These are phyloP conservation scores for Dendropsophus ebraccatus DNA, from an alignment of 2,113 vertebrate genomes.

Conservation along the genomic window DNA sequence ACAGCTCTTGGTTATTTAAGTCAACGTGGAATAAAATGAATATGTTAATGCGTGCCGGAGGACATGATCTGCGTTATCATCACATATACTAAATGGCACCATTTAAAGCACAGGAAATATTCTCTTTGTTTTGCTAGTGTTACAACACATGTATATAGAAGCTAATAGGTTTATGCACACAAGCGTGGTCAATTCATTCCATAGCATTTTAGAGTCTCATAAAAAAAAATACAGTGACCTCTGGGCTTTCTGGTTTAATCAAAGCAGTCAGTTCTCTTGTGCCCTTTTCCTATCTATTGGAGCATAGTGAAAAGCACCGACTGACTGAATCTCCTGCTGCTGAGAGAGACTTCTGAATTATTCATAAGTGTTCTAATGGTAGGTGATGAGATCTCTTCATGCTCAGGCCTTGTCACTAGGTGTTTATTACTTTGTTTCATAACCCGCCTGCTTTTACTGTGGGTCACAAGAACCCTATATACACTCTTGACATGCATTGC, in stretches of 20 bases:
- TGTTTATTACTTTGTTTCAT: constrained; percentile 82
- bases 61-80: constrained; percentile 40
- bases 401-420: constrained; percentile 74
- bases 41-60: constrained; percentile 36
- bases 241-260: constrained; percentile 59
- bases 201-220: constrained; percentile 26
- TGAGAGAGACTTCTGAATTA: constrained; percentile 77
- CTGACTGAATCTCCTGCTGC: constrained; percentile 66
- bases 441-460: constrained; percentile 71
- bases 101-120: neutral
- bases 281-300: constrained; percentile 57
- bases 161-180: constrained; percentile 26
- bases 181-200: constrained; percentile 33
- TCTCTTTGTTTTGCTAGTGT: neutral
- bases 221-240: constrained; percentile 44
- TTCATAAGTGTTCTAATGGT: constrained; percentile 76
- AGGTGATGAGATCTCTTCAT: constrained; percentile 79
- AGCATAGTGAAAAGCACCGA: constrained; percentile 19
- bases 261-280: constrained; percentile 62
- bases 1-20: constrained; percentile 50
- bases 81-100: constrained; percentile 1
- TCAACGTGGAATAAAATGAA: constrained; percentile 49
- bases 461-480: constrained; percentile 65
- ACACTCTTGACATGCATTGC: constrained; percentile 69
- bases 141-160: constrained; percentile 16